phyloP scores from a whole-genome alignment of 2,888 invertebrate species.

The Zootermopsis nevadensis region DNA sequence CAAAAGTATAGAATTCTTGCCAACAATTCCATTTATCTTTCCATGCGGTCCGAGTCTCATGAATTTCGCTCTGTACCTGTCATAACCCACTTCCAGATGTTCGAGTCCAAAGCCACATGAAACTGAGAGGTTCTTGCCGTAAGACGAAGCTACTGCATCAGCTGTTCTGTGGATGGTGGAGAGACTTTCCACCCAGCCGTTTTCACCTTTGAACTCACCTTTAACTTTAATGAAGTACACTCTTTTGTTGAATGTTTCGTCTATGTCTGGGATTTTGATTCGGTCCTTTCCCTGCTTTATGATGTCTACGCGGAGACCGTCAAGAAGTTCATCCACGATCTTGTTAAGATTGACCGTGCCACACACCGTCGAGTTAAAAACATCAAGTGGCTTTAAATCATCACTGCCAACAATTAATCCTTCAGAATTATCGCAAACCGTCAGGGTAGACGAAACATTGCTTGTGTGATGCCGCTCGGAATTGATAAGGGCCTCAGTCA shows the following conservation, averaged over 20 bases:
- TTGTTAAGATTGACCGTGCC: slow-evolving; percentile 22
- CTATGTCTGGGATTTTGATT: slow-evolving; percentile 30
- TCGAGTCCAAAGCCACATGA: slow-evolving; percentile 31
- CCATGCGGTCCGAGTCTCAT: not conserved
- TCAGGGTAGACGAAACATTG: not conserved
- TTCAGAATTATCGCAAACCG: not conserved
- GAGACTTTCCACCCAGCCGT: slow-evolving; percentile 39
- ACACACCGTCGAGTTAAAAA: not conserved
- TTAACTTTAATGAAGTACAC: not conserved
- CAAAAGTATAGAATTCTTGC: slow-evolving; percentile 20
- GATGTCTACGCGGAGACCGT: slow-evolving; percentile 18
- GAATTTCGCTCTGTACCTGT: slow-evolving; percentile 22
- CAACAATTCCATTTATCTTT: not conserved
- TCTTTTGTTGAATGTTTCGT: slow-evolving; percentile 28
- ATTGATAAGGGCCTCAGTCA: not conserved
- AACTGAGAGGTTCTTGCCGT: not conserved
- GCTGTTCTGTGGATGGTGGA: slow-evolving; percentile 32
- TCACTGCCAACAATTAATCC: not conserved
- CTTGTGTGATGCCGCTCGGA: not conserved
- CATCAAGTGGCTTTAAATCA: not conserved
- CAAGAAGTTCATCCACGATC: slow-evolving; percentile 30
- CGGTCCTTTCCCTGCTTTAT: not conserved
- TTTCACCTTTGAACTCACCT: slow-evolving; percentile 30
- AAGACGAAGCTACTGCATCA: slow-evolving; percentile 10
- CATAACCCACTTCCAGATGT: slow-evolving; percentile 29